Percentiles rank a stretch among this genome's conserved stretches.
phyloP scores from a whole-genome alignment of 2,888 invertebrate genomes.

The Calameuta filiformis region DNA sequence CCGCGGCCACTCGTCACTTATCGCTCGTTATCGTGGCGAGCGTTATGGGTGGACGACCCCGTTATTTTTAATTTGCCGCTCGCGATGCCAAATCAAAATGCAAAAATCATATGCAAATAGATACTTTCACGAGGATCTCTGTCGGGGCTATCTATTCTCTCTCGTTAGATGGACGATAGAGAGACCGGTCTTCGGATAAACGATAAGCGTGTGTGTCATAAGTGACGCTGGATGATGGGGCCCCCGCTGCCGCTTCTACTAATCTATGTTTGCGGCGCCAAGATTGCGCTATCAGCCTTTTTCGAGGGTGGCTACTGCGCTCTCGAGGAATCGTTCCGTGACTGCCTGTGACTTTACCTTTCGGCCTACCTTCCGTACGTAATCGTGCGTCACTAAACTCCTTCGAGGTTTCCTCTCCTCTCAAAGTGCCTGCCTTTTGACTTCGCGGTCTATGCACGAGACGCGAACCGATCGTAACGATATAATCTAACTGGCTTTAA shows the following conservation, averaged over 20 bases:
- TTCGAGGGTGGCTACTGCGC: background rate
- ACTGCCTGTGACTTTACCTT: background rate
- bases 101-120: constrained; percentile 24
- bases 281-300: constrained; percentile 19
- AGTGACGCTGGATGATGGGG: constrained; percentile 13
- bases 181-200: background rate
- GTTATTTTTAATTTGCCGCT: constrained; percentile 28
- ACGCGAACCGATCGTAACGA: background rate
- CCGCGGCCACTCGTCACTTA: constrained; percentile 19
- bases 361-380: background rate
- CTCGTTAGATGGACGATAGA: background rate
- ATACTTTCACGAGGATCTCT: background rate
- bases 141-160: background rate
- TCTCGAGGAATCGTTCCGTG: background rate
- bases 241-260: constrained; percentile 13
- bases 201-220: background rate
- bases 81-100: constrained; percentile 30
- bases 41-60: constrained; percentile 14
- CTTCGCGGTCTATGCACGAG: background rate
- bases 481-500: background rate
- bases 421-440: background rate
- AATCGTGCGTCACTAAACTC: background rate
- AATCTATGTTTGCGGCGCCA: constrained; percentile 26
- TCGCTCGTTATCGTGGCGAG: constrained; percentile 27
- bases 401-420: background rate